Conservation (phyloP, 53 echinoderm and acorn worm genomes). For the Zoroaster sp. region DNA sequence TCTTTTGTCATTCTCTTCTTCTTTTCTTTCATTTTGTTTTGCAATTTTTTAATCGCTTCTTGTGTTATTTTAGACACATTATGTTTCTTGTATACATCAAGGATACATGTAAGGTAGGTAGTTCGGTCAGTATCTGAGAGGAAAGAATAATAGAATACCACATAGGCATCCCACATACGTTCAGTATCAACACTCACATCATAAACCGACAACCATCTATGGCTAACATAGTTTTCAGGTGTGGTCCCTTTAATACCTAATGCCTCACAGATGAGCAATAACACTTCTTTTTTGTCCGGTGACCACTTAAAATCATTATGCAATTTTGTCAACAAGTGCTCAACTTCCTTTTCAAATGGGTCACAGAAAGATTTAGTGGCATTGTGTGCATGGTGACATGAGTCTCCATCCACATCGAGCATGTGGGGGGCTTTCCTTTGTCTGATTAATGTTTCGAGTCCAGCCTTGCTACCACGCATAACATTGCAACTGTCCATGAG, state of each 20-base stretch:
- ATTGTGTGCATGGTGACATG: constrained; percentile 53
- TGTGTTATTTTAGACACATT: not conserved
- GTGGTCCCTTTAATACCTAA: constrained; percentile 26
- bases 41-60: constrained; percentile 12
- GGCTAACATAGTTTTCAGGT: not conserved
- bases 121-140: not conserved
- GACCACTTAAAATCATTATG: constrained; percentile 51
- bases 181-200: constrained; percentile 12
- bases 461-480: constrained; percentile 52
- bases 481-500: constrained; percentile 61
- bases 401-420: constrained; percentile 55
- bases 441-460: constrained; percentile 45
- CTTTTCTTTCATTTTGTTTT: not conserved
- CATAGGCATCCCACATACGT: constrained; percentile 49
- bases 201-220: not conserved
- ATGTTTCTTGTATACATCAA: constrained; percentile 16
- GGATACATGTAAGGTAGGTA: constrained; percentile 11
- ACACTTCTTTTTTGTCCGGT: constrained; percentile 33
- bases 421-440: constrained; percentile 44
- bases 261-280: constrained; percentile 41
- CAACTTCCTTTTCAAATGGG: constrained; percentile 46
- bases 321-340: not conserved
- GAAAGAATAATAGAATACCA: constrained; percentile 22
- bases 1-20: constrained; percentile 50
- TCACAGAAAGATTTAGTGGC: constrained; percentile 45